Evolutionary conservation across 2,797 vertebrate species (phyloP).

Genomic region (Microchirus variegatus): DNA sequence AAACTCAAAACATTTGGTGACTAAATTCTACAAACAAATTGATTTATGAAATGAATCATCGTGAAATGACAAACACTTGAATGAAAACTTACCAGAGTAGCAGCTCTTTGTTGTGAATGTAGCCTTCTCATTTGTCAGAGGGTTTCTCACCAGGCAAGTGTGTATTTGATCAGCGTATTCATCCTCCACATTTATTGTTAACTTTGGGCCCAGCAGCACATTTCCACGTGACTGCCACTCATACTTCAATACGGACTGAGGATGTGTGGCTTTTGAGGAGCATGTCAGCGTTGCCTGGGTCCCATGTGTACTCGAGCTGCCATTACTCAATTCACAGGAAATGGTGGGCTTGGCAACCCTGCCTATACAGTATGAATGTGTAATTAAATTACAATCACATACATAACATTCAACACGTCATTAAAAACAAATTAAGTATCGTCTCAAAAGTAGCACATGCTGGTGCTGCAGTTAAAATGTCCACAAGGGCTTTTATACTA

Average conservation of each 20-base stretch:
- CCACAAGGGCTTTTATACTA: too few species aligned
- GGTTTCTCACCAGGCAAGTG: constrained; percentile 62
- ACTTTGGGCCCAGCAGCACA: background rate
- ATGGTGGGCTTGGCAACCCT: constrained; percentile 51
- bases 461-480: too few species aligned
- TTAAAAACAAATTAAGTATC: too few species aligned
- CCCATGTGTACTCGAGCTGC: background rate
- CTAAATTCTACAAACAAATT: background rate
- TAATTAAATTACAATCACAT: background rate
- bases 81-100: constrained; percentile 46
- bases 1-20: background rate
- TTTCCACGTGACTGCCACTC: constrained; percentile 41
- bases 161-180: constrained; percentile 34
- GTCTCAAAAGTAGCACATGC: too few species aligned
- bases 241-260: background rate
- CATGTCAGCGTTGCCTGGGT: constrained; percentile 49
- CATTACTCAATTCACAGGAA: constrained; percentile 42
- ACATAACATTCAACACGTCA: background rate
- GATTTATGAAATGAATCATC: background rate
- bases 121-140: constrained; percentile 12
- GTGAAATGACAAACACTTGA: background rate
- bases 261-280: constrained; percentile 9
- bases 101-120: constrained; percentile 61
- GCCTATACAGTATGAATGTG: constrained; percentile 52
- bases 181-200: constrained; percentile 37